Percentiles rank a stretch among this genome's conserved stretches.
These are phyloP conservation scores for Acrocera orbiculus DNA, from an alignment of 2,888 invertebrate genomes.

Conservation along the genomic window DNA sequence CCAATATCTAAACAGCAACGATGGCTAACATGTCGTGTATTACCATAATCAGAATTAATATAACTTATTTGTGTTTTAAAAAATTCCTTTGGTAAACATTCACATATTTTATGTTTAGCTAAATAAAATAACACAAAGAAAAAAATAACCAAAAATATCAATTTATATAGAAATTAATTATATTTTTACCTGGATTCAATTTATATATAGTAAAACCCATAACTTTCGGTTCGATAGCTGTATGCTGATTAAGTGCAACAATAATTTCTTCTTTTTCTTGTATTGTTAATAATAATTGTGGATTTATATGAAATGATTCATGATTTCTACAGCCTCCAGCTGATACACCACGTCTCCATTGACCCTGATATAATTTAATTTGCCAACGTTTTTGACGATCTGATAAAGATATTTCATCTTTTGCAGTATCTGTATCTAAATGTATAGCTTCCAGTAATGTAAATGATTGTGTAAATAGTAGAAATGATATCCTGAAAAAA, in stretches of 20 bases:
- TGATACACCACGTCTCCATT: conserved; percentile 72
- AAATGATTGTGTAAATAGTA: conserved; percentile 67
- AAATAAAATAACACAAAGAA: background rate
- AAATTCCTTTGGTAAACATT: conserved; percentile 60
- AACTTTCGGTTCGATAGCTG: conserved; percentile 82
- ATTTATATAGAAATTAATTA: background rate
- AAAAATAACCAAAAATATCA: background rate
- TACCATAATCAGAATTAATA: conserved; percentile 80
- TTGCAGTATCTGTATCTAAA: conserved; percentile 69
- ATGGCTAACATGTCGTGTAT: conserved; percentile 72
- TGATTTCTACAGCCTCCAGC: conserved; percentile 84
- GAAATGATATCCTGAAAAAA: conserved; percentile 51
- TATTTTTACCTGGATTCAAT: conserved; percentile 16
- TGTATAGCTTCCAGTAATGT: conserved; percentile 70
- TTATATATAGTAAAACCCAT: conserved; percentile 77
- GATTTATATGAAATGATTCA: conserved; percentile 84
- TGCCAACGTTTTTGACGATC: conserved; percentile 65
- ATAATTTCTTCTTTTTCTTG: conserved; percentile 68
- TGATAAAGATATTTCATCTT: conserved; percentile 64
- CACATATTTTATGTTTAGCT: conserved; percentile 41
- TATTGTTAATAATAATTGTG: conserved; percentile 64
- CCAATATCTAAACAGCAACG: conserved; percentile 65
- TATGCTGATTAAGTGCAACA: conserved; percentile 74
- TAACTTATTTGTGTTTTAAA: conserved; percentile 75
- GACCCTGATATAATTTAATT: conserved; percentile 70